These are phyloP conservation scores for Watsonalla cultraria DNA, from an alignment of 2,888 invertebrate species.

Conservation along the genomic window DNA sequence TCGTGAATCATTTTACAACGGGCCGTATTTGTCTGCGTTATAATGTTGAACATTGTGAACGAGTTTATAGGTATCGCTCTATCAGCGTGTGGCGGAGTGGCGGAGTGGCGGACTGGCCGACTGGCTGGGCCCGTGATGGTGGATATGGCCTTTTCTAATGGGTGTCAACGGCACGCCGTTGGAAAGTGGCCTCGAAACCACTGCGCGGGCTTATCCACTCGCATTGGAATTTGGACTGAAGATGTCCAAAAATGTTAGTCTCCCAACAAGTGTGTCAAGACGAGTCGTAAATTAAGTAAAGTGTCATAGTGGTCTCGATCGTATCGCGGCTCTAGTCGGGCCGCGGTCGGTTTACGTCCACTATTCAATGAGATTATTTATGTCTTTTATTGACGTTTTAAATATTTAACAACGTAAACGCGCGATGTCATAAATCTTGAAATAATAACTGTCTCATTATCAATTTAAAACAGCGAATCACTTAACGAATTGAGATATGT, in stretches of 20 bases:
- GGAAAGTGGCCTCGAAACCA: neutral
- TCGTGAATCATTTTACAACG: conserved; percentile 43
- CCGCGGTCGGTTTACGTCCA: neutral
- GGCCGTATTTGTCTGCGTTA: conserved; percentile 3
- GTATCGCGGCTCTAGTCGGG: neutral
- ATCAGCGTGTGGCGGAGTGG: neutral
- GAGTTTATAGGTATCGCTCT: neutral
- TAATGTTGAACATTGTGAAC: neutral
- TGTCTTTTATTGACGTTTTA: neutral
- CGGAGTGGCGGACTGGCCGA: neutral
- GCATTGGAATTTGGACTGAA: neutral
- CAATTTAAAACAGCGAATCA: conserved; percentile 48
- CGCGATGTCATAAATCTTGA: conserved; percentile 1
- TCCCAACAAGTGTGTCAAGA: neutral
- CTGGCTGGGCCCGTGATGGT: neutral
- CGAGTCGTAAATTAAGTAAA: neutral
- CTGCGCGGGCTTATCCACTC: neutral
- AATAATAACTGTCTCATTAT: conserved; percentile 20
- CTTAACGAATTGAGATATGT: conserved; percentile 29
- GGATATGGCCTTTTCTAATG: neutral
- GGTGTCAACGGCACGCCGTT: neutral
- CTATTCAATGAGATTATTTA: neutral
- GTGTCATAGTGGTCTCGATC: neutral
- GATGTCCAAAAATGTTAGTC: neutral
- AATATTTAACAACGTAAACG: conserved; percentile 18